Base-by-base conservation (phyloP, 2,888 invertebrate genomes). In the Eupeodes latifasciatus region DNA sequence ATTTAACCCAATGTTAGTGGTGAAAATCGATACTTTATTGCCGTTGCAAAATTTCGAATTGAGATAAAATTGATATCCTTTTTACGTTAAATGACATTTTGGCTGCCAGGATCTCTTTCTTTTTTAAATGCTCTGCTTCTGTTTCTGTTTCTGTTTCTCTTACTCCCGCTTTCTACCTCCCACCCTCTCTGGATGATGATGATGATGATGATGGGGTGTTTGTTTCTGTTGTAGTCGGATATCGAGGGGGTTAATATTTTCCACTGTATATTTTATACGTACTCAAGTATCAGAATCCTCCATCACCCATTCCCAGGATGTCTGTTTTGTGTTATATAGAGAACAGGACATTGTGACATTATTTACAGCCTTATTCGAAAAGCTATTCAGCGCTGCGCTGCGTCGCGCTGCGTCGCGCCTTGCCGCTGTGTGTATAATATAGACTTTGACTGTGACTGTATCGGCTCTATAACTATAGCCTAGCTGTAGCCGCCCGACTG, bases 21-120 rank as follows among this genome's bases (percentile, higher is more conserved):
- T 85, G 88, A 88, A 88, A 88, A 88, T 88, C 88, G 88, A 88
- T 88, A 88, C 88, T 88, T 88, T 88, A 88, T 88, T 88, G 88
- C 85, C 81, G 78, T 88, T 85, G 88, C 88, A 85, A 81, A 88
- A 85, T 88, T 27, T 81, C 88, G 74, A 88, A 88, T 85, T 85
- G 85, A 85, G 88, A 88, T 88, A 88, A 88, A 88, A 88, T 88
- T 88, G 88, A 88, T 88, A 88, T 88, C 88, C 84, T 85, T 84
- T 66, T 88, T 85, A 88, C 77, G 85, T 88, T 78, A 85, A 88
- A 88, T 81, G 88, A 85, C 85, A 85, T 88, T 88, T 84, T 88
- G 87, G 87, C 84, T 87, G 84, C 76, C 80, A 77, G 75, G 66
- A 81, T 77, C 61, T 34, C 55, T 11, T 10, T n/a, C 49, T 75